Conservation (phyloP, 92 coral and sea anemone genomes). For the Porites rus region DNA sequence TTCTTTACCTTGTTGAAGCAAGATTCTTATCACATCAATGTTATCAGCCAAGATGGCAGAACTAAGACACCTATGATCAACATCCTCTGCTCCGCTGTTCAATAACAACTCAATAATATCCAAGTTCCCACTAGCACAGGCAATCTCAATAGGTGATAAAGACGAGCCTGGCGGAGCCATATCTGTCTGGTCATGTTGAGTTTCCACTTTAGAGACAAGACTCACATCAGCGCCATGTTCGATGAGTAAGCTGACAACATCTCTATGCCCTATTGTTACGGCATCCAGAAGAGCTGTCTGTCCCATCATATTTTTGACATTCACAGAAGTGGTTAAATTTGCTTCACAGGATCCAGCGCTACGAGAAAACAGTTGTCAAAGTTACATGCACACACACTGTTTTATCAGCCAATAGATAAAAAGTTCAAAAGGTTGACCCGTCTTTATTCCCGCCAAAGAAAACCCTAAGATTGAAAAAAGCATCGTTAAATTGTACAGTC, state of each 20-base stretch:
- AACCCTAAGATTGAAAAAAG: too few relatives aligned
- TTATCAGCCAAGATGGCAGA: constrained; percentile 81
- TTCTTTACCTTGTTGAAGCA: constrained; percentile 76
- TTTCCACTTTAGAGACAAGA: constrained; percentile 55
- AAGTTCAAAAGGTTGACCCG: too few relatives aligned
- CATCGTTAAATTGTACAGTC: too few relatives aligned
- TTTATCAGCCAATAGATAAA: too few relatives aligned
- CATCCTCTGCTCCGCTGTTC: constrained; percentile 87
- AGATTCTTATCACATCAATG: constrained; percentile 65
- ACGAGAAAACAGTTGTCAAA: neutral
- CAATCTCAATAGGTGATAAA: constrained; percentile 79
- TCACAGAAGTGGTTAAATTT: constrained; percentile 56
- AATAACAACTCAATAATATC: constrained; percentile 77
- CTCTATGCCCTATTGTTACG: constrained; percentile 87
- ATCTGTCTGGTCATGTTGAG: constrained; percentile 27
- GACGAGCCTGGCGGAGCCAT: constrained; percentile 2
- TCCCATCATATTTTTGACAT: constrained; percentile 90
- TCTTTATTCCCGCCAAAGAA: too few relatives aligned
- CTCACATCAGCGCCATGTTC: constrained; percentile 86
- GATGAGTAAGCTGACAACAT: constrained; percentile 77
- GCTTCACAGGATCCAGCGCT: constrained; percentile 91
- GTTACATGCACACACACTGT: too few relatives aligned
- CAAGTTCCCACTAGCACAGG: constrained; percentile 76
- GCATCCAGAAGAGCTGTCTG: constrained; percentile 93
- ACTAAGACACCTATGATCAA: constrained; percentile 75